A percentile compares a stretch with the other conserved stretches of the same genome.
phyloP scores from a whole-genome alignment of 2,888 invertebrate genomes.

The Pandemis heparana region DNA sequence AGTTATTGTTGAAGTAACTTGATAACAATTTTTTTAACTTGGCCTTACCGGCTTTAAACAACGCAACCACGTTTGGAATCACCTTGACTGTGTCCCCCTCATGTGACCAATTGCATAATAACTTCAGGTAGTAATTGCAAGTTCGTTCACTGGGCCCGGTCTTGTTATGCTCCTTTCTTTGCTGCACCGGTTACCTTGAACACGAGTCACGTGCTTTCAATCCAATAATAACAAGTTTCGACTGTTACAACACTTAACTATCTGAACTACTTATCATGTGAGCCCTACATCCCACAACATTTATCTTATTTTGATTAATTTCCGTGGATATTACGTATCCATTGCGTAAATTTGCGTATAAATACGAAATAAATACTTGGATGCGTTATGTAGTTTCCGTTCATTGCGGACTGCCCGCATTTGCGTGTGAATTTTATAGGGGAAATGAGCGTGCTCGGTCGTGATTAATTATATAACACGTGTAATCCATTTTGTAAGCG shows the following conservation, averaged over 20 bases:
- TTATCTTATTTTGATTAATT: slow-evolving; percentile 23
- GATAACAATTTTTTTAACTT: slow-evolving; percentile 6
- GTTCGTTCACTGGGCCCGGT: slow-evolving; percentile 29
- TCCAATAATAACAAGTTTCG: slow-evolving; percentile 10
- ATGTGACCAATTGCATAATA: slow-evolving; percentile 26
- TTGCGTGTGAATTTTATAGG: slow-evolving; percentile 29
- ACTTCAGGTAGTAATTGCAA: slow-evolving; percentile 26
- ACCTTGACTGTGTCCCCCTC: slow-evolving; percentile 24
- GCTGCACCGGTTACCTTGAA: slow-evolving; percentile 31
- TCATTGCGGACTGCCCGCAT: slow-evolving; percentile 19
- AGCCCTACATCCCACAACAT: neutral
- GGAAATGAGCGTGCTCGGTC: slow-evolving; percentile 26
- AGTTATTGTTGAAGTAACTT: slow-evolving; percentile 10
- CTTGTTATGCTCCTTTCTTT: slow-evolving; percentile 25
- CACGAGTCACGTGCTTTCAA: slow-evolving; percentile 30
- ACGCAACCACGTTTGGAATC: slow-evolving; percentile 4
- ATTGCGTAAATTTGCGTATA: neutral
- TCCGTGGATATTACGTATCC: slow-evolving; percentile 25
- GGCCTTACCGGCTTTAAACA: neutral
- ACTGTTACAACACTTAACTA: neutral
- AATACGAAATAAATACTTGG: neutral
- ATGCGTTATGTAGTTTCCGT: slow-evolving; percentile 38
- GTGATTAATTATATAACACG: slow-evolving; percentile 25
- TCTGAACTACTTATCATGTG: neutral
- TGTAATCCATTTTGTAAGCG: slow-evolving; percentile 19